These are phyloP conservation scores for Macroramphosus scolopax DNA, from an alignment of 2,797 vertebrate genomes.

Conservation along the genomic window DNA sequence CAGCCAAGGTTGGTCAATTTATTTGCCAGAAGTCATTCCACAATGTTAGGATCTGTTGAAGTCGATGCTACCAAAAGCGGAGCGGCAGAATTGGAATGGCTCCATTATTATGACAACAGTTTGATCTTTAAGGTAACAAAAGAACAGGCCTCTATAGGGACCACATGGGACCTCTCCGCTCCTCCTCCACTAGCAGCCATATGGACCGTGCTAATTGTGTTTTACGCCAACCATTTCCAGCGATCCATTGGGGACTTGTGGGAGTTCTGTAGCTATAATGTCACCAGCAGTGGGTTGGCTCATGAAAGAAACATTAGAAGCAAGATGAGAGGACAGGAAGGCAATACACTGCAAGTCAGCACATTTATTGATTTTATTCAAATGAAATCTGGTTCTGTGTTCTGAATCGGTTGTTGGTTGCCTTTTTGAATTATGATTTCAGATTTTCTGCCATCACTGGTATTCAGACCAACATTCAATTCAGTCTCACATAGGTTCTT, in stretches of 20 bases:
- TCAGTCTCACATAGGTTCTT: slow-evolving; percentile 25
- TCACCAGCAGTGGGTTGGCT: slow-evolving; percentile 73
- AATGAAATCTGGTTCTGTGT: slow-evolving; percentile 60
- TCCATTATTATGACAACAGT: slow-evolving; percentile 72
- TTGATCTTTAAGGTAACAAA: slow-evolving; percentile 77
- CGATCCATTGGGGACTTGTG: slow-evolving; percentile 75
- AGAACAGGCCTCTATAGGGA: slow-evolving; percentile 54
- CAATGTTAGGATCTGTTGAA: slow-evolving; percentile 44
- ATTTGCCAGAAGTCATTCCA: slow-evolving; percentile 50
- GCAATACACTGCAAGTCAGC: slow-evolving; percentile 78
- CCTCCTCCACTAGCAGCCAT: slow-evolving; percentile 73
- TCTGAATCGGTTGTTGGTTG: slow-evolving; percentile 39
- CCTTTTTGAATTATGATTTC: slow-evolving; percentile 47
- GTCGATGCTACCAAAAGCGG: slow-evolving; percentile 16
- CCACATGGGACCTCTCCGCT: slow-evolving; percentile 60
- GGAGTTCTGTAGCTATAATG: slow-evolving; percentile 75
- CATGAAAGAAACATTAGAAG: slow-evolving; percentile 82
- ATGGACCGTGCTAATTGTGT: slow-evolving; percentile 78
- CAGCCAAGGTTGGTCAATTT: slow-evolving; percentile 54
- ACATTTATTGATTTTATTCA: slow-evolving; percentile 80
- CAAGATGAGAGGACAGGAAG: slow-evolving; percentile 73
- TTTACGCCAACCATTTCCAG: slow-evolving; percentile 77
- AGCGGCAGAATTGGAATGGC: slow-evolving; percentile 48
- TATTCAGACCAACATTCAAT: slow-evolving; percentile 27
- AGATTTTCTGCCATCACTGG: slow-evolving; percentile 18